These are phyloP conservation scores for Anguilla anguilla DNA, from an alignment of 2,797 vertebrate genomes.

Conservation along the genomic window DNA sequence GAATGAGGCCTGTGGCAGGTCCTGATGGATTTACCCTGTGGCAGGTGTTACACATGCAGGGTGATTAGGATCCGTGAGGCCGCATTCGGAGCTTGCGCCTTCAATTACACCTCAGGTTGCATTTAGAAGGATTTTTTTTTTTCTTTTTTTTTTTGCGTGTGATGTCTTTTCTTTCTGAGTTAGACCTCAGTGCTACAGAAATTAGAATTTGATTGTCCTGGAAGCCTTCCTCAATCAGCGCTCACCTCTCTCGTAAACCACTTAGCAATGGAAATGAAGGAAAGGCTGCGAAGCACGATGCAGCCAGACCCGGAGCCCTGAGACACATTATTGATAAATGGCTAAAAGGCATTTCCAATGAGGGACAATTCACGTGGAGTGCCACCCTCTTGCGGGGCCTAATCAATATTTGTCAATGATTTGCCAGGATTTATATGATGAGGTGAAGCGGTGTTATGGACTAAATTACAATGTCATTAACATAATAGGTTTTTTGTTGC, in stretches of 20 bases:
- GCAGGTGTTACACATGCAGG: constrained; percentile 23
- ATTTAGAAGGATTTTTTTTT: background rate
- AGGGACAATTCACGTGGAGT: background rate
- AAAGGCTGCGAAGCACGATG: background rate
- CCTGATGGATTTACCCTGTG: constrained; percentile 33
- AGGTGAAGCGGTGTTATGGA: background rate
- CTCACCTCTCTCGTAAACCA: background rate
- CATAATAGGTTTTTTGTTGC: background rate
- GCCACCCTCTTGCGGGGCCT: background rate
- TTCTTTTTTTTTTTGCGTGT: background rate
- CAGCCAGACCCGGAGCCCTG: background rate
- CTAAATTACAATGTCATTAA: background rate
- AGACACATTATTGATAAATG: background rate
- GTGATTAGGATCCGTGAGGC: constrained; percentile 20
- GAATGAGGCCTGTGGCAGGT: constrained; percentile 10
- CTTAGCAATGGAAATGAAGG: background rate
- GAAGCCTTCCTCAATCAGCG: constrained; percentile 4
- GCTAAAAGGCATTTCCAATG: constrained; percentile 10
- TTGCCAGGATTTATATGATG: background rate
- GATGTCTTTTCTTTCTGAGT: background rate
- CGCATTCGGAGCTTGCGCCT: constrained; percentile 10
- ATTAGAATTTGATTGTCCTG: constrained; percentile 17
- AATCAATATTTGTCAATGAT: background rate
- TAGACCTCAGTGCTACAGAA: constrained; percentile 6
- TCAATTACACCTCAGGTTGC: constrained; percentile 8